phyloP scores from a whole-genome alignment of 2,888 invertebrate species.

The Ashinkailepas kermadecensis region DNA sequence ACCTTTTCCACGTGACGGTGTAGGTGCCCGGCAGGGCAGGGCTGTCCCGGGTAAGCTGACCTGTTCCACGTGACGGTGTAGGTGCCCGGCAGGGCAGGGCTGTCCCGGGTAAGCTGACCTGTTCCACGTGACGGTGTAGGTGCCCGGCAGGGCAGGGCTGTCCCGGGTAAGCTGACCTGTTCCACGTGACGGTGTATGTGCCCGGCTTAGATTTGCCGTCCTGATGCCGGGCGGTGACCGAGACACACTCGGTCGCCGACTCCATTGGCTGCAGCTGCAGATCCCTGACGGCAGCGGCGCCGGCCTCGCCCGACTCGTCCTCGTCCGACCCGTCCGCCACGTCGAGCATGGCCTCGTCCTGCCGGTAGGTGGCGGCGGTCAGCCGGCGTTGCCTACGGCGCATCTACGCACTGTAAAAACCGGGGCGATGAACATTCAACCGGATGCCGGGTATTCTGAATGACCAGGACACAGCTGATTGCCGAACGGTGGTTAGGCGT shows the following conservation, averaged over 20 bases:
- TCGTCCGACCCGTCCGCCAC: neutral
- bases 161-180: neutral
- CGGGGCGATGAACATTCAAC: too few species aligned
- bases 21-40: too few species aligned
- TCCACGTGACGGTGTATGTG: slow-evolving; percentile 5
- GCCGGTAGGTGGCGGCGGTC: neutral
- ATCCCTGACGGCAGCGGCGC: neutral
- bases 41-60: too few species aligned
- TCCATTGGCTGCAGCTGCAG: neutral
- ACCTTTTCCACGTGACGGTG: slow-evolving; percentile 4
- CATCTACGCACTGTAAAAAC: too few species aligned
- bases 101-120: neutral
- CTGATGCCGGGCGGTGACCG: neutral
- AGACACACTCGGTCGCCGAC: neutral
- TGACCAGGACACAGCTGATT: too few species aligned
- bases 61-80: too few species aligned
- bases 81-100: too few species aligned
- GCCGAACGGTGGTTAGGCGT: too few species aligned
- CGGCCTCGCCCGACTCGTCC: neutral
- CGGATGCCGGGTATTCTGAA: too few species aligned
- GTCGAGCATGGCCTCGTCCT: neutral
- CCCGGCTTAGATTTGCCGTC: neutral
- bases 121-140: slow-evolving; percentile 15
- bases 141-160: neutral
- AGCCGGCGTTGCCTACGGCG: neutral